Base-by-base conservation (phyloP, 2,113 vertebrate species). In the Ptychochromis oligacanthus region DNA sequence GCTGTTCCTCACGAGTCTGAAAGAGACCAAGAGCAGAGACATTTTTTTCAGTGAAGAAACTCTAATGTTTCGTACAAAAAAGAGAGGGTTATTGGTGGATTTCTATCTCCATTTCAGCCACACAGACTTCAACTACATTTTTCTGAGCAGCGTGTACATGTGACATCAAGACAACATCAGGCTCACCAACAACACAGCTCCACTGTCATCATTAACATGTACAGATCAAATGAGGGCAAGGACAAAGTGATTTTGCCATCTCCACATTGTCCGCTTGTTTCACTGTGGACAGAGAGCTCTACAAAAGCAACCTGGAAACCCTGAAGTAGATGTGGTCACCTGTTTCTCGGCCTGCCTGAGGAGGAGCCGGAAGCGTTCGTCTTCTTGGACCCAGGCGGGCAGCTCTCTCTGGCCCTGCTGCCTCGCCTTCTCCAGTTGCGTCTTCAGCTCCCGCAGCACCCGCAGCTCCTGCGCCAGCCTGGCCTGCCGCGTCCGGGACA, bases 271-370 rank as follows among this genome's bases (percentile, higher is more conserved):
- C 13, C 43, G 14, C 43, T 17, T 3, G 49, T 52, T 34, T 61
- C 58, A 61, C 5, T 0, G 43, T 1, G 2, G 65, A 52, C 65
- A 13, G 24, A 52, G 5, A 2, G 24, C 43, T 52, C 65, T 46
- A 70, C 24, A 20, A 20, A 36, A 22, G 6, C 14, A 15, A 6
- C 26, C 46, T 52, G 43, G 43, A 31, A 17, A 13, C 65, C 26
- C 9, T 0, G 24, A 17, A 2, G 17, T 72, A n/a, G 0, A 49
- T 1, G 14, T 3, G 78, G 15, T 80, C 62, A 98, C 98, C 96
- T 96, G 97, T 93, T 95, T 98, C 93, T 99, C 98, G 4, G 98
- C 96, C 89, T 97, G 96, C 85, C 93, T 96, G 83, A 99, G 96
- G 80, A 99, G 95, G 72, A 97, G 90, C 6, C 96, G 95, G 93